A percentile compares a stretch with the other conserved stretches of the same genome.
Conservation (phyloP, 2,113 vertebrate genomes). For the Ceyx cyanopectus region DNA sequence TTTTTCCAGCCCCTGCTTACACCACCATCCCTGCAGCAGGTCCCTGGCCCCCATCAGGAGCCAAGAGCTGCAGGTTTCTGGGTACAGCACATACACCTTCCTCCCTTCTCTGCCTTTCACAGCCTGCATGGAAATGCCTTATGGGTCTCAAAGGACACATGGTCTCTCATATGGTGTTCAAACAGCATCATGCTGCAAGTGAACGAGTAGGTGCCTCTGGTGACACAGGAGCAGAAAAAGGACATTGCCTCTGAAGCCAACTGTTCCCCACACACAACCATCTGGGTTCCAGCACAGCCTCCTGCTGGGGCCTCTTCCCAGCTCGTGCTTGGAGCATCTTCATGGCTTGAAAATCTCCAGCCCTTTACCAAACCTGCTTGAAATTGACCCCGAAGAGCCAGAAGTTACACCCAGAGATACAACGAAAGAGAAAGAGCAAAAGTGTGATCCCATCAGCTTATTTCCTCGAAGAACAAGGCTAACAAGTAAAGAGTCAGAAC, state of each 20-base stretch:
- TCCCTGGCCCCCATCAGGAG: fast-evolving
- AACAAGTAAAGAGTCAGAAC: neutral
- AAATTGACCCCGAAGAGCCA: neutral
- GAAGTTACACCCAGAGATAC: neutral
- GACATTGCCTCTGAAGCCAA: neutral
- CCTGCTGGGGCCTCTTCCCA: neutral
- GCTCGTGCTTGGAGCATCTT: neutral
- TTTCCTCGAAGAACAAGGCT: neutral
- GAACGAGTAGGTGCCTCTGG: neutral
- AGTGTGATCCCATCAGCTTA: neutral
- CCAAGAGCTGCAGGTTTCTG: neutral
- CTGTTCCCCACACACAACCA: neutral
- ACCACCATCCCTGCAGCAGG: neutral
- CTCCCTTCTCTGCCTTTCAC: neutral
- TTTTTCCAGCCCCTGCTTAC: neutral
- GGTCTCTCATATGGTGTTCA: fast-evolving
- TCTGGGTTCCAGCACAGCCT: neutral
- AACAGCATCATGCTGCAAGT: fast-evolving
- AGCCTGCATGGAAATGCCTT: neutral
- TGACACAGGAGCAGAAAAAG: neutral
- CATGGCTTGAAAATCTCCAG: neutral
- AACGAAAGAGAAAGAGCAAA: fast-evolving
- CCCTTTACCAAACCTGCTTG: neutral
- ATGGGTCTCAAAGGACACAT: neutral
- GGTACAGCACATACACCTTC: no score